A percentile compares a stretch with the other conserved stretches of the same genome.
phyloP scores from a whole-genome alignment of 2,888 invertebrate genomes.

The Athalia cordata region DNA sequence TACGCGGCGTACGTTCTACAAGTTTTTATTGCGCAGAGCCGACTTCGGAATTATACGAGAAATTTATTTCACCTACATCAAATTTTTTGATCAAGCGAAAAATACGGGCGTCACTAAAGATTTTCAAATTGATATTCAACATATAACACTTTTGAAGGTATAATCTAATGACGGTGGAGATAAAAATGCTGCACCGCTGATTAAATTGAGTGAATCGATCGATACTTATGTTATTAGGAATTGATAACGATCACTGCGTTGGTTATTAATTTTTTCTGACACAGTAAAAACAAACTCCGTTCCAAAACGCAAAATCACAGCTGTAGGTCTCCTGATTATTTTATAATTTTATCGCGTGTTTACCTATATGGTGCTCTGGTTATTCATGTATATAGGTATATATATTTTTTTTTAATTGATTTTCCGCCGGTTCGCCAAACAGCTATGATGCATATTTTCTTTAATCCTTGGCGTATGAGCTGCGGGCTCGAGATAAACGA shows the following conservation, averaged over 20 bases:
- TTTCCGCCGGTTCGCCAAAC: constrained; percentile 15
- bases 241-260: neutral
- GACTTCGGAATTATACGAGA: too few relatives aligned
- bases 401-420: neutral
- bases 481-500: neutral
- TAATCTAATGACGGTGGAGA: too few relatives aligned
- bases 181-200: neutral
- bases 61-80: too few relatives aligned
- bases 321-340: neutral
- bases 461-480: neutral
- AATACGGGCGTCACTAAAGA: too few relatives aligned
- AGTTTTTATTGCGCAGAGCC: too few relatives aligned
- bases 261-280: neutral
- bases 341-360: too few relatives aligned
- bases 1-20: too few relatives aligned
- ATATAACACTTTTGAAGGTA: too few relatives aligned
- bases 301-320: neutral
- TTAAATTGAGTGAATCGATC: constrained; percentile 23
- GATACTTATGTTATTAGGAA: neutral
- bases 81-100: too few relatives aligned
- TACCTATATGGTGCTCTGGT: too few relatives aligned
- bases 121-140: too few relatives aligned
- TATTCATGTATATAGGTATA: neutral
- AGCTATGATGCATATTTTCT: neutral
- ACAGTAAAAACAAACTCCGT: neutral